Evolutionary conservation across 2,888 invertebrate species (phyloP).

Genomic region (Sphecodes monilicornis): DNA sequence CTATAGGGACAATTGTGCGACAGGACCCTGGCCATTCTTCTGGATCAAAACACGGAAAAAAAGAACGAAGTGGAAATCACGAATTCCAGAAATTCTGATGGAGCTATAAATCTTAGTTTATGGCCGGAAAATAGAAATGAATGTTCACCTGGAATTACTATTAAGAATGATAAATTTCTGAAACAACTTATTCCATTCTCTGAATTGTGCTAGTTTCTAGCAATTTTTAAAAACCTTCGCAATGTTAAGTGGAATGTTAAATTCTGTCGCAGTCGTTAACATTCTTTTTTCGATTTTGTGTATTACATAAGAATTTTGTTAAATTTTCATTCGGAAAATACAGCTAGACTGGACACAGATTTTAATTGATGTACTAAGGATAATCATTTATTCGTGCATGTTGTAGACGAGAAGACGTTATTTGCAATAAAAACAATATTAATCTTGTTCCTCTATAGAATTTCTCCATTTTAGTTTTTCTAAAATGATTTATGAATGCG

Average conservation of each 20-base stretch:
- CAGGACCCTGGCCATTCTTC: constrained; percentile 12
- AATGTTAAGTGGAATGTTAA: neutral
- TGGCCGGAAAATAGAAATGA: neutral
- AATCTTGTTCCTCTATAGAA: neutral
- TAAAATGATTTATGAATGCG: neutral
- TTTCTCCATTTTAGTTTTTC: neutral
- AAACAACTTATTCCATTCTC: neutral
- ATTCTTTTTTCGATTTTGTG: too few relatives aligned
- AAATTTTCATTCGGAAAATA: neutral
- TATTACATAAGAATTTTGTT: too few relatives aligned
- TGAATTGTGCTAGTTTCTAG: neutral
- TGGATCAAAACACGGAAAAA: neutral
- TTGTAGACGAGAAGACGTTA: neutral
- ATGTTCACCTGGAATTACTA: neutral
- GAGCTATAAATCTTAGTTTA: constrained; percentile 26
- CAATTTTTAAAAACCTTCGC: neutral
- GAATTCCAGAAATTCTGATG: constrained; percentile 2
- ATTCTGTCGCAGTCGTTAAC: neutral
- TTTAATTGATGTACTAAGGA: neutral
- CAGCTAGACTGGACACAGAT: neutral
- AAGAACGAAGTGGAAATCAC: neutral
- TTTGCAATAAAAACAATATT: neutral
- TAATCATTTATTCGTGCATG: too few relatives aligned
- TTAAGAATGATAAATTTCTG: neutral
- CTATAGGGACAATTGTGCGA: constrained; percentile 32